Base-by-base conservation (phyloP, 2,888 invertebrate species). In the Coelopa pilipes region DNA sequence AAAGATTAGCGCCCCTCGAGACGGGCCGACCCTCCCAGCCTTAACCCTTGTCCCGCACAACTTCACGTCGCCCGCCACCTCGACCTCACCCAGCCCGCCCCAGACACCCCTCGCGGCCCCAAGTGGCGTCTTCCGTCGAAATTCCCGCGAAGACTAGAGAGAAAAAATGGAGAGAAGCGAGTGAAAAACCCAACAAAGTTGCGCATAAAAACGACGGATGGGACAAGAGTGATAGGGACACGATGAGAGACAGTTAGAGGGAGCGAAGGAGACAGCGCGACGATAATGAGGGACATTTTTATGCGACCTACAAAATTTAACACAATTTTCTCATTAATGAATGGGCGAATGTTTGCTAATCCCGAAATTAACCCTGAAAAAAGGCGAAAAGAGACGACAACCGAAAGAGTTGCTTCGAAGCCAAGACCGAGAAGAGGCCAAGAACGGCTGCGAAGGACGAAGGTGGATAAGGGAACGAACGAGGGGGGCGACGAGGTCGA, bases 311-410 rank as follows among this genome's bases (percentile, higher is more conserved):
- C 49, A 72, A 66, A 72, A 72, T 66, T 67, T 59, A 59, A 67
- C 60, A 68, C 67, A 73, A 72, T 72, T 68, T 73, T 69, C 59
- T 69, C 57, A 63, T 70, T 63, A 74, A 57, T 65, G 57, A 65
- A 57, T 24, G 50, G 63, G 53, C 70, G 63, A 74, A 70, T 72
- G 59, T 59, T 34, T 59, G 17, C 34, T 34, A 55, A 72, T 65
- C 49, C 46, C 65, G 21, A 69, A 74, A 70, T 70, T 74, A 74
- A 74, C 74, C 74, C 74, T 70, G 74, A 74, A 74, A 73, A 49
- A 69, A 59, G 13, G 19, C n/a, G 59, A 49, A 65, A 65, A 65
- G 46, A 55, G 53, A 24, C 34, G 50, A 34, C 68, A 19, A 21
- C 3, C 24, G 15, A 62, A 62, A 21, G 34, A 60, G 34, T 53